Evolutionary conservation across 1,140 invertebrate species (phyloP).

Genomic region (Plutomurus gul): DNA sequence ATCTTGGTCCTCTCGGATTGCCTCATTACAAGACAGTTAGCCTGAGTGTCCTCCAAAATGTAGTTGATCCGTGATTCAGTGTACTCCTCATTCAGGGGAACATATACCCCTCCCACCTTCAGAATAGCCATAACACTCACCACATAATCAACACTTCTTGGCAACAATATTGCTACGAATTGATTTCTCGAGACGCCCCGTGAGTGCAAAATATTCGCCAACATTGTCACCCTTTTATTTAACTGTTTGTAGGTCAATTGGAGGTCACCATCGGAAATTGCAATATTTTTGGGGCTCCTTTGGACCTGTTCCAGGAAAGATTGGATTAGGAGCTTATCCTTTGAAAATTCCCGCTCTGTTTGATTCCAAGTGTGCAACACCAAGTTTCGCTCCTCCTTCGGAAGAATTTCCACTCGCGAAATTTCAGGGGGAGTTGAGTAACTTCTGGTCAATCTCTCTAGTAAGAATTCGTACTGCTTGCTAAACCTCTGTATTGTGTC

Average conservation of each 20-base stretch:
- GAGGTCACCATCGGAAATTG: neutral
- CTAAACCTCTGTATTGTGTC: neutral
- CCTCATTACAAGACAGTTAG: conserved; percentile 53
- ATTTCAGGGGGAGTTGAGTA: neutral
- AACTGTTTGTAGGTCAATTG: neutral
- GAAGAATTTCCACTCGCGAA: neutral
- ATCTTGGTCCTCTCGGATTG: neutral
- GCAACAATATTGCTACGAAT: neutral
- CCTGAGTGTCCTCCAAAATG: conserved; percentile 65
- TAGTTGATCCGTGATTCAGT: conserved; percentile 73
- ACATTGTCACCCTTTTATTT: neutral
- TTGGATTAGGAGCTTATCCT: neutral
- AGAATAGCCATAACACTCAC: conserved; percentile 64
- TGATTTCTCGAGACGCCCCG: neutral
- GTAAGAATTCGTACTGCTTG: neutral
- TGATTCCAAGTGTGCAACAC: neutral
- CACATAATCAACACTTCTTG: neutral
- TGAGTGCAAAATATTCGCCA: neutral
- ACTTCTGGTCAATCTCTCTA: neutral
- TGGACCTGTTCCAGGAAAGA: neutral
- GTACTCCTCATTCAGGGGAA: conserved; percentile 77
- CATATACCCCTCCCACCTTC: conserved; percentile 79
- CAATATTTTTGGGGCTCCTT: neutral
- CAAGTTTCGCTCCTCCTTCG: neutral
- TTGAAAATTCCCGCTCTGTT: neutral